A percentile compares a stretch with the other conserved stretches of the same genome.
Evolutionary conservation across 2,113 vertebrate genomes (phyloP).

Genomic region (Myiozetetes cayanensis): DNA sequence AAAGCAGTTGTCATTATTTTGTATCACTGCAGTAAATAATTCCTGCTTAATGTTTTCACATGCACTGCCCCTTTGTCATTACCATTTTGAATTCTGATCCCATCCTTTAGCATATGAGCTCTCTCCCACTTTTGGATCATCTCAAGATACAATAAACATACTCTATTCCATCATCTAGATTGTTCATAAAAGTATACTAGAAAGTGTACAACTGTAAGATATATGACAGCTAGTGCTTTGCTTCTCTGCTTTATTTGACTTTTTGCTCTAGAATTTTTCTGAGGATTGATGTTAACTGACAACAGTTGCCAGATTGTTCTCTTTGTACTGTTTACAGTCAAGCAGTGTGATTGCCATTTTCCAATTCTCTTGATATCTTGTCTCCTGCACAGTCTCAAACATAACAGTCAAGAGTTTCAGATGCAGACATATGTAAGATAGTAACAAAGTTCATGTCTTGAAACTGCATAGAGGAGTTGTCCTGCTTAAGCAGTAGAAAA

Average conservation of each 20-base stretch:
- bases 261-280: constrained; percentile 14
- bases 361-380: neutral
- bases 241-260: constrained; percentile 9
- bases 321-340: neutral
- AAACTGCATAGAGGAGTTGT: neutral
- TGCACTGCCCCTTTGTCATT: neutral
- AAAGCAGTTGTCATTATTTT: neutral
- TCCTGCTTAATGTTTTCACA: neutral
- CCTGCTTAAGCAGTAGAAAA: neutral
- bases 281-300: constrained; percentile 19
- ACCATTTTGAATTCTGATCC: neutral
- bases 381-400: neutral
- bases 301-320: neutral
- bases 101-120: neutral
- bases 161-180: neutral
- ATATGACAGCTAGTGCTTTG: neutral
- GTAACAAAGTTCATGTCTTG: neutral
- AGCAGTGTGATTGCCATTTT: neutral
- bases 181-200: constrained; percentile 22
- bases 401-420: neutral
- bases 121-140: neutral
- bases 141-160: neutral
- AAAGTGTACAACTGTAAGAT: neutral
- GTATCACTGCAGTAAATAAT: constrained; percentile 2
- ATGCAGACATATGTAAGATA: neutral